Evolutionary conservation across 1,140 invertebrate species (phyloP), one percentile per base, ranked within the genome.

Genomic region (Rhynchophorus ferrugineus): DNA sequence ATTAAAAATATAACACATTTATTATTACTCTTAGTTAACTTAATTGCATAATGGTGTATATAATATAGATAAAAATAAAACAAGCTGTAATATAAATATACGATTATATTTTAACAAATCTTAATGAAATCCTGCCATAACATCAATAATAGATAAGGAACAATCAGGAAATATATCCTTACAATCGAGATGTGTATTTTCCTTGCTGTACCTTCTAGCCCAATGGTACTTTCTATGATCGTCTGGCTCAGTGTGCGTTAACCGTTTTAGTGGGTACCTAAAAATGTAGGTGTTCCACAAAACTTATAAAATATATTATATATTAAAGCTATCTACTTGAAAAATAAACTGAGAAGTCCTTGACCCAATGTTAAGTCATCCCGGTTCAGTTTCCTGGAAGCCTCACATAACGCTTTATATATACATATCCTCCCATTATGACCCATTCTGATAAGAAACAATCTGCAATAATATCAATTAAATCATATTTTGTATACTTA

Each of bases 371-470:
- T 63, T 87, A 76, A 34, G 78, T 77, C 75, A 52, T 75, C 74
- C 3, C 78, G 75, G 29, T 77, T 69, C 20, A 87, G 68, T 29
- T 76, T 72, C 55, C 82, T 80, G 0, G 80, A 79, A 1, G 78
- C 76, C 70, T 88, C 85, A 63, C 86, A 89, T 63, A 89, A 82
- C 54, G 80, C 79, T 62, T 80, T 78, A 35, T 87, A 73, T 39
- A 88, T 73, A 68, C 86, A 88, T 52, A 76, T 73, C 56, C 80
- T 76, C 7, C 84, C 85, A 55, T 77, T 71, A 51, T 78, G 75
- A 5, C 82, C 81, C 64, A 80, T 73, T 14, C 66, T 69, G 18
- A 56, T n/a, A n/a, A 69, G 65, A 43, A 56, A 35, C 17, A 45
- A 1, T 8, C 14, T 44, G n/a, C 7, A 34, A 35, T 44, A n/a